phyloP scores from a whole-genome alignment of 2,888 invertebrate genomes.

The Melanargia galathea region DNA sequence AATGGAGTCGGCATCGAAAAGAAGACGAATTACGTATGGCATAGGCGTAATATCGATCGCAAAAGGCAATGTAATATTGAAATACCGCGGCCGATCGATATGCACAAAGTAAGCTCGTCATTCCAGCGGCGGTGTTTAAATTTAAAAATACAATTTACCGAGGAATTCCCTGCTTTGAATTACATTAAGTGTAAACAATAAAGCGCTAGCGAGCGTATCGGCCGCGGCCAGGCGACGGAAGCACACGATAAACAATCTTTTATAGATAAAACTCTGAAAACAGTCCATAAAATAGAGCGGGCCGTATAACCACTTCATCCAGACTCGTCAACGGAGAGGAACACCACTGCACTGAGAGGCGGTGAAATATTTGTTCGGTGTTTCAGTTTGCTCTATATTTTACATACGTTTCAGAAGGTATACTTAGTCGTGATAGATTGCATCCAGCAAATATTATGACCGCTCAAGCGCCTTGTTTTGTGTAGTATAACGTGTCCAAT shows the following conservation, averaged over 20 bases:
- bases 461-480: too few species aligned
- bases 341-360: conserved; percentile 27
- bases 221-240: conserved; percentile 78
- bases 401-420: too few species aligned
- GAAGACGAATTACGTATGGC: conserved; percentile 66
- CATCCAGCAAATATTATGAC: too few species aligned
- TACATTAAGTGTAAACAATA: conserved; percentile 82
- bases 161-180: conserved; percentile 81
- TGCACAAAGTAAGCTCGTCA: conserved; percentile 64
- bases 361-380: not conserved
- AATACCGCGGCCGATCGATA: conserved; percentile 67
- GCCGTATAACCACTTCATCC: conserved; percentile 66
- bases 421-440: too few species aligned
- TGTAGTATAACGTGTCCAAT: too few species aligned
- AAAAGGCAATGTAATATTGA: conserved; percentile 65
- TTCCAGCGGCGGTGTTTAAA: conserved; percentile 62
- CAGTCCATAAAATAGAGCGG: conserved; percentile 70
- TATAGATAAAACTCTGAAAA: conserved; percentile 79
- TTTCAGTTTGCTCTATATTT: not conserved
- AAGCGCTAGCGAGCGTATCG: conserved; percentile 78
- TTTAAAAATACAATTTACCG: conserved; percentile 79
- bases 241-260: conserved; percentile 80
- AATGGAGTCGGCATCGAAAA: conserved; percentile 49
- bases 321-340: conserved; percentile 59
- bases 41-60: conserved; percentile 71